phyloP scores from a whole-genome alignment of 2,888 invertebrate genomes.

The Drosophila fungiperda region DNA sequence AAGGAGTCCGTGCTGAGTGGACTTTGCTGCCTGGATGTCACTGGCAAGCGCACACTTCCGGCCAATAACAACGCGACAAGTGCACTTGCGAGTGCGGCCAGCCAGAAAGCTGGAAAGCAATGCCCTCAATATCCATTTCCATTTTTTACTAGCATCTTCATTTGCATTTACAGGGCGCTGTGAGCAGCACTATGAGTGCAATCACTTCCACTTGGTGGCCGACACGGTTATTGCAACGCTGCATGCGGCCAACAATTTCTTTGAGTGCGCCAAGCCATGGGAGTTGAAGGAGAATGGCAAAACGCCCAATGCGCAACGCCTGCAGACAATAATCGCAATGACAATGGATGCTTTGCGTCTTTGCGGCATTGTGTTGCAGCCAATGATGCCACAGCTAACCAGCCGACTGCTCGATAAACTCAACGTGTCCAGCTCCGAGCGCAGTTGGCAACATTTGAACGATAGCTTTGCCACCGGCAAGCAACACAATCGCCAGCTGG shows the following conservation, averaged over 20 bases:
- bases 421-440: slow-evolving; percentile 85
- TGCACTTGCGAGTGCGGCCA: slow-evolving; percentile 67
- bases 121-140: slow-evolving; percentile 47
- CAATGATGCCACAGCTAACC: slow-evolving; percentile 92
- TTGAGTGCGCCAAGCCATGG: slow-evolving; percentile 96
- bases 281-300: slow-evolving; percentile 87
- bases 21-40: slow-evolving; percentile 27
- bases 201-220: slow-evolving; percentile 93
- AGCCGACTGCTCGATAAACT: slow-evolving; percentile 90
- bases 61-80: slow-evolving; percentile 64
- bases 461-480: slow-evolving; percentile 69
- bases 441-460: slow-evolving; percentile 86
- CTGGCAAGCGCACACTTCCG: slow-evolving; percentile 48
- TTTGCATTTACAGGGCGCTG: slow-evolving; percentile 87
- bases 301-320: slow-evolving; percentile 85
- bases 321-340: slow-evolving; percentile 91
- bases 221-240: slow-evolving; percentile 91
- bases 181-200: slow-evolving; percentile 89
- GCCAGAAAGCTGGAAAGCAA: slow-evolving; percentile 51
- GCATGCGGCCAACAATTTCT: slow-evolving; percentile 93
- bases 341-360: slow-evolving; percentile 94
- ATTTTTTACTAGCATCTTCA: slow-evolving; percentile 12
- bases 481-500: slow-evolving; percentile 38
- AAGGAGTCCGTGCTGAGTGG: slow-evolving; percentile 37
- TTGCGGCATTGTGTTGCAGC: slow-evolving; percentile 92